These are phyloP conservation scores for Hydropsyche tenuis DNA, from an alignment of 1,140 invertebrate species.

Conservation along the genomic window DNA sequence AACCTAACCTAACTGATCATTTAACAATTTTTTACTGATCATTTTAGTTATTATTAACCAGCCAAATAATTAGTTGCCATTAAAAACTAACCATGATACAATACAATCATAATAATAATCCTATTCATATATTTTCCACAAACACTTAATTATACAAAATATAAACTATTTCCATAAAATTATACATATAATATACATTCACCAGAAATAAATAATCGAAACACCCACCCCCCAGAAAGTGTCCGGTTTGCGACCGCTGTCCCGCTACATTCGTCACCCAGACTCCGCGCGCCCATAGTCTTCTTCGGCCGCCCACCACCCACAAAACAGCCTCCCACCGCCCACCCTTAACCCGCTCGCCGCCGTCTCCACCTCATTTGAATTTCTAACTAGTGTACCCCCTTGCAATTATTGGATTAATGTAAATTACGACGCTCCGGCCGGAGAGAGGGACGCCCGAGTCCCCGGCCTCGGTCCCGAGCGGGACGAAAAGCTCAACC, in stretches of 20 bases:
- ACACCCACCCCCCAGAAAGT: no score
- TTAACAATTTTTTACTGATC: no score
- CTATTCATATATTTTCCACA: no score
- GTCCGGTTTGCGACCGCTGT: slow-evolving; percentile 29
- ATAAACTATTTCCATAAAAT: no score
- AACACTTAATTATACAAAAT: no score
- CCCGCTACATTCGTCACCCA: slow-evolving; percentile 36
- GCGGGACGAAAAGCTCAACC: slow-evolving; percentile 34
- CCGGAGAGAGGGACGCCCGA: slow-evolving; percentile 19
- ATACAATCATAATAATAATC: no score
- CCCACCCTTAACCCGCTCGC: slow-evolving; percentile 41
- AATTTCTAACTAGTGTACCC: slow-evolving; percentile 91
- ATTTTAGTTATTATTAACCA: no score
- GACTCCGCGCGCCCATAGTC: slow-evolving; percentile 33
- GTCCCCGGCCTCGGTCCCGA: slow-evolving; percentile 21
- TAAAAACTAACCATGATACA: no score
- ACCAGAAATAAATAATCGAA: no score
- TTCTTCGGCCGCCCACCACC: slow-evolving; percentile 14
- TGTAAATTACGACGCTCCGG: slow-evolving; percentile 85
- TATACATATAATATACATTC: no score
- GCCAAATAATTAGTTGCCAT: no score
- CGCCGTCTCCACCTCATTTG: slow-evolving; percentile 80
- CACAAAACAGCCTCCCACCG: slow-evolving; percentile 14
- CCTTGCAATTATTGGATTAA: slow-evolving; percentile 93
- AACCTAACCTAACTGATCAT: no score